Evolutionary conservation across 2,113 vertebrate genomes (phyloP).

Genomic region (Gavialis gangeticus): DNA sequence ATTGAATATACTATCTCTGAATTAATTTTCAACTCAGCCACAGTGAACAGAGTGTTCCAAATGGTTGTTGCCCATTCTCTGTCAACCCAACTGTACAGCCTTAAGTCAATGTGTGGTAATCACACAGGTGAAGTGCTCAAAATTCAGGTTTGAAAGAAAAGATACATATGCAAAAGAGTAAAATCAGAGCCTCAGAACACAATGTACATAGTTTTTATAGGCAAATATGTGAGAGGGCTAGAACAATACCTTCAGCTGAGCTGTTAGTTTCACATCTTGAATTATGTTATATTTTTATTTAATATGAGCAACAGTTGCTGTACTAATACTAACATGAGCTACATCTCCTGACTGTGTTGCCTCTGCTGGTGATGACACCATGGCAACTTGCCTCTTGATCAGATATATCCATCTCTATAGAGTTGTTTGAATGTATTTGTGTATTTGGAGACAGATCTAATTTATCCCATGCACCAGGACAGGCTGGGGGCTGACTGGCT

Average conservation of each 20-base stretch:
- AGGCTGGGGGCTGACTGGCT: no score
- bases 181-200: not conserved
- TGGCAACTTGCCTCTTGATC: not conserved
- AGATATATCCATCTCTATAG: not conserved
- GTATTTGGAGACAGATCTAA: not conserved
- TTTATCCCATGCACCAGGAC: not conserved
- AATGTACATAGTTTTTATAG: not conserved
- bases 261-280: not conserved
- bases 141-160: not conserved
- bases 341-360: not conserved
- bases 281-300: not conserved
- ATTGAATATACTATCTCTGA: not conserved
- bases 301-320: not conserved
- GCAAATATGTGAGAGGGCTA: not conserved
- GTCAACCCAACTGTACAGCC: not conserved
- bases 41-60: not conserved
- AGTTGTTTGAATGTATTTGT: not conserved
- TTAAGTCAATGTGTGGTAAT: not conserved
- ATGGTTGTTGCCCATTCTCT: not conserved
- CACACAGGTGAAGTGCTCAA: not conserved
- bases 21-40: no score
- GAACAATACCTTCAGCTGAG: not conserved
- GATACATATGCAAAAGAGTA: not conserved
- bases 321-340: not conserved
- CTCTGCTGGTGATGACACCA: not conserved